These are phyloP conservation scores for Tachypleus tridentatus DNA, from an alignment of 1,140 invertebrate species.

Conservation along the genomic window DNA sequence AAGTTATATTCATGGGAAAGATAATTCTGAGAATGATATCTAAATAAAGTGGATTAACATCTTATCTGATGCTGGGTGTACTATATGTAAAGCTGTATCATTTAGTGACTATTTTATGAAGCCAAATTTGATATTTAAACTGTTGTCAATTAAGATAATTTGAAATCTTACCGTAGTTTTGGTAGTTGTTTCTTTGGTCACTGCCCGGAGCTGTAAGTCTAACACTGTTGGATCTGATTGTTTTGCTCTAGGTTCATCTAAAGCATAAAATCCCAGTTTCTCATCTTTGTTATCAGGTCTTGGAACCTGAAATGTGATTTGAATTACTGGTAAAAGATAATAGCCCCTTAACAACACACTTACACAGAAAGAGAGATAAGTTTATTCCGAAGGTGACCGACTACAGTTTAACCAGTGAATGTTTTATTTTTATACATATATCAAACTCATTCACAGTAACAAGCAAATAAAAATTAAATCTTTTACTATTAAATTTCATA, in stretches of 20 bases:
- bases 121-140: too few relatives aligned
- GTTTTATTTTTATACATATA: slow-evolving; percentile 8
- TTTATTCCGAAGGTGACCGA: neutral
- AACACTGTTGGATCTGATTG: slow-evolving; percentile 92
- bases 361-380: neutral
- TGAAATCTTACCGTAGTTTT: slow-evolving; percentile 35
- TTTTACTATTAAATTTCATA: too few relatives aligned
- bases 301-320: slow-evolving; percentile 41
- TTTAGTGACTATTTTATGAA: too few relatives aligned
- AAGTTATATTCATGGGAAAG: too few relatives aligned
- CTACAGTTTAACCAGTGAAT: slow-evolving; percentile 2
- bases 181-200: slow-evolving; percentile 51
- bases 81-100: too few relatives aligned
- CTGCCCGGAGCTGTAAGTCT: slow-evolving; percentile 78
- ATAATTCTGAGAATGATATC: too few relatives aligned
- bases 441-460: neutral
- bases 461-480: too few relatives aligned
- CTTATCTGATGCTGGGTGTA: too few relatives aligned
- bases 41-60: too few relatives aligned
- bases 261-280: slow-evolving; percentile 62
- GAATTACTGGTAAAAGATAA: neutral
- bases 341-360: neutral
- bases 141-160: too few relatives aligned
- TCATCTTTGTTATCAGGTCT: slow-evolving; percentile 60
- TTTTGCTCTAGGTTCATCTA: slow-evolving; percentile 88